Conservation (phyloP, 2,113 vertebrate species). For the Oreotrochilus melanogaster region DNA sequence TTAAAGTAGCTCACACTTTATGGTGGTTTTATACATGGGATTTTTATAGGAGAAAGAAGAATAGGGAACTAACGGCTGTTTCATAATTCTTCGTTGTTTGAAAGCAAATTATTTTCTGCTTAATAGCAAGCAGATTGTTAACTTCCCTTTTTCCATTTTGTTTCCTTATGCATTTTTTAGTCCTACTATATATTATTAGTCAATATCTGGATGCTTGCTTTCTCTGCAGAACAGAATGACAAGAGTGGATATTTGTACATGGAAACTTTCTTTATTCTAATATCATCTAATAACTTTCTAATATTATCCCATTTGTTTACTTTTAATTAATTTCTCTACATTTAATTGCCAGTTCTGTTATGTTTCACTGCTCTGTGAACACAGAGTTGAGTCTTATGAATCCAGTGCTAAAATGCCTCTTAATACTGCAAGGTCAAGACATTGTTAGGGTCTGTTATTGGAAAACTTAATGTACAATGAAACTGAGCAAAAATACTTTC, state of each 20-base stretch:
- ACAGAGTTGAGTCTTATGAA: background rate
- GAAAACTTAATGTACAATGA: background rate
- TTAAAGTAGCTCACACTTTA: background rate
- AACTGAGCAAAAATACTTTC: background rate
- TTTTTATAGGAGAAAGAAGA: background rate
- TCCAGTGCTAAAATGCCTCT: background rate
- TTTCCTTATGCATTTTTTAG: background rate
- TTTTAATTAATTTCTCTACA: background rate
- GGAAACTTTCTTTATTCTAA: background rate
- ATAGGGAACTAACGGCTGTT: background rate
- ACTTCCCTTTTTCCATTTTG: background rate
- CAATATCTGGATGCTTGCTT: background rate
- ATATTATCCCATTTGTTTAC: background rate
- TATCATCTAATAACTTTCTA: background rate
- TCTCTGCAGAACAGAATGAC: background rate
- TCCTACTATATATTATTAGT: background rate
- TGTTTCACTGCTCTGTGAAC: background rate
- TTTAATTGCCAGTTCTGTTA: background rate
- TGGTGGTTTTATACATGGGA: background rate
- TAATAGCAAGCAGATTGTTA: constrained; percentile 18
- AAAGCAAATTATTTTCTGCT: background rate
- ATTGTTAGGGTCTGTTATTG: background rate
- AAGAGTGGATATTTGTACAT: background rate
- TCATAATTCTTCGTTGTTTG: constrained; percentile 7
- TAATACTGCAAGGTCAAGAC: background rate